A percentile compares a stretch with the other conserved stretches of the same genome.
Conservation (phyloP, 1,140 invertebrate species). For the Calephelis virginiensis region DNA sequence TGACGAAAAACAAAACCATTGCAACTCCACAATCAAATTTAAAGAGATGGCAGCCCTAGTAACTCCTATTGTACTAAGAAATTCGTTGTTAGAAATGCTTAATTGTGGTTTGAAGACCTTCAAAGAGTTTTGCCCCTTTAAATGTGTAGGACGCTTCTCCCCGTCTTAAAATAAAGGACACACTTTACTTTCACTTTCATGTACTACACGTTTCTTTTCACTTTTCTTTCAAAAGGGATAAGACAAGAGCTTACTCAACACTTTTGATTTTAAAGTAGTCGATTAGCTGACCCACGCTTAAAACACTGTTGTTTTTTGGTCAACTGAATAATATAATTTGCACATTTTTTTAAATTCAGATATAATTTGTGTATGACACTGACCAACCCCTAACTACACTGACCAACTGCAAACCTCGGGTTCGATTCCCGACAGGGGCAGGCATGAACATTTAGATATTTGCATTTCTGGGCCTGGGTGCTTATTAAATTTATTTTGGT, state of each 20-base stretch:
- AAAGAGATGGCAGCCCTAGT: no score
- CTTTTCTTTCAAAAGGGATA: conserved; percentile 2
- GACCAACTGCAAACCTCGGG: no score
- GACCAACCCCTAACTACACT: no score
- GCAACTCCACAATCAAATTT: no score
- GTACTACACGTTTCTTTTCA: conserved; percentile 9
- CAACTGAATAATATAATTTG: no score
- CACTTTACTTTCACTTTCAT: conserved; percentile 45
- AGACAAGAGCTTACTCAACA: conserved; percentile 13
- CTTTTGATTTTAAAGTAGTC: conserved; percentile 7
- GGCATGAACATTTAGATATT: no score
- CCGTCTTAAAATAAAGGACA: conserved; percentile 53
- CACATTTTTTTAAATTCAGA: no score
- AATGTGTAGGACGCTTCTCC: conserved; percentile 30
- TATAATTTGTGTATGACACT: no score
- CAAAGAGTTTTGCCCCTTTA: conserved; percentile 70
- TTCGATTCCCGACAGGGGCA: no score
- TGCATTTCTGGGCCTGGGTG: no score
- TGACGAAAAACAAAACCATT: no score
- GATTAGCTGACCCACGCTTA: neutral
- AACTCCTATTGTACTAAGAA: neutral
- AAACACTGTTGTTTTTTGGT: neutral
- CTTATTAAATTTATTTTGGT: no score
- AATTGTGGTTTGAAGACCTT: conserved; percentile 68
- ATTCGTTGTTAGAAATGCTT: conserved; percentile 50